phyloP scores from a whole-genome alignment of 2,113 vertebrate species.

The Tricholaema leucomelas region DNA sequence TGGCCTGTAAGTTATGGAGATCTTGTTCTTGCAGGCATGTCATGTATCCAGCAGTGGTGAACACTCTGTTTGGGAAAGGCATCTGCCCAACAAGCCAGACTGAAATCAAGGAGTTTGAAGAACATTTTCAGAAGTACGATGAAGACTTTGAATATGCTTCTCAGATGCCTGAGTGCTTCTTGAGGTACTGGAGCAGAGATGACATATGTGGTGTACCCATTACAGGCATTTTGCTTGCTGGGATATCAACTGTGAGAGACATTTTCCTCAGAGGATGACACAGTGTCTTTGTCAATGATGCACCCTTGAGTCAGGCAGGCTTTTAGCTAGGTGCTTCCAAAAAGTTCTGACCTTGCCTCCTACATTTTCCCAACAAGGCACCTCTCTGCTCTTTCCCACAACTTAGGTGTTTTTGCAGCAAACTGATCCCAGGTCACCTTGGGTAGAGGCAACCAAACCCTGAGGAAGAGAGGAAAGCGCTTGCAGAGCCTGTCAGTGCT shows the following conservation, averaged over 20 bases:
- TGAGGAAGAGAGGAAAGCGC: neutral
- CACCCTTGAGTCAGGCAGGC: neutral
- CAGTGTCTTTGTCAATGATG: neutral
- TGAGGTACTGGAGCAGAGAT: slow-evolving; percentile 66
- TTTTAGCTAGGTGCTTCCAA: neutral
- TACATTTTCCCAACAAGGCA: neutral
- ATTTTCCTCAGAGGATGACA: neutral
- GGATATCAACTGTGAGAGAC: fast-evolving
- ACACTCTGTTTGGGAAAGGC: slow-evolving; percentile 78
- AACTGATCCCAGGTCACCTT: neutral
- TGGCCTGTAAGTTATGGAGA: neutral
- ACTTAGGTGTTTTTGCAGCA: neutral
- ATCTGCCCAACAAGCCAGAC: slow-evolving; percentile 60
- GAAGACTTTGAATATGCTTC: slow-evolving; percentile 81
- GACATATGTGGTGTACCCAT: neutral
- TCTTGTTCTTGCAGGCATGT: slow-evolving; percentile 66
- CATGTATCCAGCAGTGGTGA: slow-evolving; percentile 81
- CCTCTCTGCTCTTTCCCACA: neutral
- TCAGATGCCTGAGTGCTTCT: slow-evolving; percentile 78
- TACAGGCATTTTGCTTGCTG: neutral
- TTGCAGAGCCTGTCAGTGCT: neutral
- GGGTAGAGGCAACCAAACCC: neutral
- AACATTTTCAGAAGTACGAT: slow-evolving; percentile 79
- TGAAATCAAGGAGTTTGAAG: slow-evolving; percentile 74
- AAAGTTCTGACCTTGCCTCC: neutral